Base-by-base conservation (phyloP, 2,888 invertebrate genomes). In the Tetranychus truncatus region DNA sequence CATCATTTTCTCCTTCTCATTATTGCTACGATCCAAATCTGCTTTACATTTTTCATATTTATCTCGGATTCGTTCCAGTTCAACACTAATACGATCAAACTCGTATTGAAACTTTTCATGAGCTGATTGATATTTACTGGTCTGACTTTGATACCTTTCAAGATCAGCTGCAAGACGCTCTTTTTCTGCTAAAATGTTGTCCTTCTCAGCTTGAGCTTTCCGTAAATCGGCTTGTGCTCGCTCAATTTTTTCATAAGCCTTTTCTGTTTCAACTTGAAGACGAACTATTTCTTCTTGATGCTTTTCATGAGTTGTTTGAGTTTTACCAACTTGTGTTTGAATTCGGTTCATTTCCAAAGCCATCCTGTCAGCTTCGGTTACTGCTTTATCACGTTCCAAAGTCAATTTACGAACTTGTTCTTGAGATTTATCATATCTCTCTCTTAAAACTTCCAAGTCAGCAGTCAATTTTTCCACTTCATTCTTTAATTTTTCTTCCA, bases 241-340 rank as follows among this genome's bases (percentile, higher is more conserved):
- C 79, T 93, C 93, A 81, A 91, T 90, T 80, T 92, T 92, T 81
- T 93, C 93, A 81, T 91, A 91, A 86, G 91, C 89, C 83, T 92
- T 93, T 82, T 93, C 93, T 71, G 91, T 86, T 84, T 93, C 93
- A 80, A 92, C 93, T 81, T 92, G 91, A 80, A 92, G 87, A 80
- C 92, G 86, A 0, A 91, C 89, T 80, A 91, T 87, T 84, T 94
- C 94, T 82, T 94, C 93, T 82, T 92, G 92, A 74, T 90, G 89
- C 81, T 92, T 91, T 81, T 93, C 93, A 77, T 91, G 89, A 7
- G 89, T 88, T 15, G 89, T 89, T 81, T 91, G 91, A 15, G 90
- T 88, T 84, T 94, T 93, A 78, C 88, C 89, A 80, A 89, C 88
- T 81, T 92, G 92, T 76, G 90, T 89, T 84, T 92, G 91, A 0